A percentile compares a stretch with the other conserved stretches of the same genome.
These are phyloP conservation scores for Lepidotrigona ventralis DNA, from an alignment of 1,140 invertebrate genomes.

Conservation along the genomic window DNA sequence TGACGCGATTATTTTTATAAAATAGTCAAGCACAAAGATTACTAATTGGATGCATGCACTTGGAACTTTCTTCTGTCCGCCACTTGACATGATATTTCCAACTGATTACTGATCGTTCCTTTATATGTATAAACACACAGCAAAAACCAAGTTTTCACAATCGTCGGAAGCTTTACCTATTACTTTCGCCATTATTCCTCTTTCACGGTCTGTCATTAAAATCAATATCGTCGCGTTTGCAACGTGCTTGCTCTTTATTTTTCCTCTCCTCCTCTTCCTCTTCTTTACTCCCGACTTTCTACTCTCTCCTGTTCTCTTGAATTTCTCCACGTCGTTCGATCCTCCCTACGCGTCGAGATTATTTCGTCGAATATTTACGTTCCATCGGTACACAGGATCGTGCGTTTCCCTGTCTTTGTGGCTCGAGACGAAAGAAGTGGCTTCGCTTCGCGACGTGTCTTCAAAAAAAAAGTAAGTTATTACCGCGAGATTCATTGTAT, in stretches of 20 bases:
- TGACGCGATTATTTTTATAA: too few species aligned
- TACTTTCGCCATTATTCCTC: not conserved
- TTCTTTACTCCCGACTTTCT: not conserved
- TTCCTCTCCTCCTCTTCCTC: too few species aligned
- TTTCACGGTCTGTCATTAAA: not conserved
- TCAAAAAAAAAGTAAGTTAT: not conserved
- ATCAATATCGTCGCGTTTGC: slow-evolving; percentile 39
- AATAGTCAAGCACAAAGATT: too few species aligned
- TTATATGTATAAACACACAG: too few species aligned
- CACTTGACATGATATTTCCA: too few species aligned
- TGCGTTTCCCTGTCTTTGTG: not conserved
- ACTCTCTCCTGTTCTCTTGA: too few species aligned
- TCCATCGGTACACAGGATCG: not conserved
- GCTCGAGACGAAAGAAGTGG: too few species aligned
- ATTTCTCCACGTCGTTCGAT: slow-evolving; percentile 16
- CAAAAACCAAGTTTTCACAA: too few species aligned
- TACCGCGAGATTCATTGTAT: not conserved
- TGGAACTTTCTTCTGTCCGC: too few species aligned
- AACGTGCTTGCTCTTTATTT: not conserved
- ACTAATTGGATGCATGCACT: too few species aligned
- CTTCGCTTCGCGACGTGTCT: too few species aligned
- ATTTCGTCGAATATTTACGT: not conserved
- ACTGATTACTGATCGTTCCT: too few species aligned
- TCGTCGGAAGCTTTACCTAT: slow-evolving; percentile 1
- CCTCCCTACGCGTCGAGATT: not conserved